phyloP scores from a whole-genome alignment of 2,888 invertebrate species.

The Platerodrilus igneus region DNA sequence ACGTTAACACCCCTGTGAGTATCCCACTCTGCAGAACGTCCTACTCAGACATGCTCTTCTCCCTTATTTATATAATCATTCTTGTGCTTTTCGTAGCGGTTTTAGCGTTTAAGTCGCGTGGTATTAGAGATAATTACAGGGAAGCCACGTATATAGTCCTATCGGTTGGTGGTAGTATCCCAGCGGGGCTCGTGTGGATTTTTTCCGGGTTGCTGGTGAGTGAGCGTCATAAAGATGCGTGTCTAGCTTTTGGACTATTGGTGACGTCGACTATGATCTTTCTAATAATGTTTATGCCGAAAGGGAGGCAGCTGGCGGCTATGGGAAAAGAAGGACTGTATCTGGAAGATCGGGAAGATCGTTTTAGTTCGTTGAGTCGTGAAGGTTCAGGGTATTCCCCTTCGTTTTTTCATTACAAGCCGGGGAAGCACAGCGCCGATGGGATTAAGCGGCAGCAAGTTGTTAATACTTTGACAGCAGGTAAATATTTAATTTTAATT shows the following conservation, averaged over 20 bases:
- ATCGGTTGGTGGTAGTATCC: conserved; percentile 79
- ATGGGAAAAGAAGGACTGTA: conserved; percentile 85
- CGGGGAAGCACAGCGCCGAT: conserved; percentile 64
- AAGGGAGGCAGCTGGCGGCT: conserved; percentile 86
- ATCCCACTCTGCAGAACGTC: conserved; percentile 60
- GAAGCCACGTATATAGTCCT: conserved; percentile 90
- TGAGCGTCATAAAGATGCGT: conserved; percentile 79
- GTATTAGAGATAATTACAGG: conserved; percentile 88
- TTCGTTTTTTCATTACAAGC: conserved; percentile 90
- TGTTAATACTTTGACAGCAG: conserved; percentile 34
- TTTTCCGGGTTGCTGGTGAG: conserved; percentile 75
- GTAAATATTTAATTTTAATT: neutral
- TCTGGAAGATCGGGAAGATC: conserved; percentile 77
- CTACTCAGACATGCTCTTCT: conserved; percentile 68
- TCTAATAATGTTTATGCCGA: conserved; percentile 90
- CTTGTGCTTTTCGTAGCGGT: conserved; percentile 80
- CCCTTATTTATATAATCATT: conserved; percentile 78
- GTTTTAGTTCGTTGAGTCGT: conserved; percentile 72
- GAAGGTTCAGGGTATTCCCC: conserved; percentile 83
- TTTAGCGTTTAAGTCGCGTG: conserved; percentile 78
- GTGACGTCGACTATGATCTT: conserved; percentile 81
- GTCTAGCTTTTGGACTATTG: conserved; percentile 84
- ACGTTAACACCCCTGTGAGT: conserved; percentile 42
- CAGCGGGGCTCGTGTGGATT: conserved; percentile 82
- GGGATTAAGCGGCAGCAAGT: conserved; percentile 38